These are phyloP conservation scores for Pollimyrus isidori DNA, from an alignment of 2,113 vertebrate genomes.

Conservation along the genomic window DNA sequence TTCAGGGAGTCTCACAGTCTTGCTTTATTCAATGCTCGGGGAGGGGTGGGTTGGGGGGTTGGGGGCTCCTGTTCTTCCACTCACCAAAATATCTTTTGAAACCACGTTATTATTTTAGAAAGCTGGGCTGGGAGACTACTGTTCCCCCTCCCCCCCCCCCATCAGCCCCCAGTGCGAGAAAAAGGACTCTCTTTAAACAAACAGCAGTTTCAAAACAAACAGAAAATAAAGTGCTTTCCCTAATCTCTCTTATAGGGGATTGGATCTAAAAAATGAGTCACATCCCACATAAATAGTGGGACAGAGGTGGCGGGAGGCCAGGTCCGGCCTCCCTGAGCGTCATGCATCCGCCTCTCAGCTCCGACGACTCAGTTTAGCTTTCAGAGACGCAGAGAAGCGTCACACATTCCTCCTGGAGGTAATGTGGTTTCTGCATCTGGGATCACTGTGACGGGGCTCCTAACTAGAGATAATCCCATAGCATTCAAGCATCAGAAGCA, in stretches of 20 bases:
- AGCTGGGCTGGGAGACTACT: neutral
- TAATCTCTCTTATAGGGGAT: neutral
- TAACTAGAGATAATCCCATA: neutral
- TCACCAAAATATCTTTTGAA: no score
- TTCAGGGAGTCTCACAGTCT: neutral
- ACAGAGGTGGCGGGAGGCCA: neutral
- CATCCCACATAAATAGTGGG: neutral
- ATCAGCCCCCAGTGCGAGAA: neutral
- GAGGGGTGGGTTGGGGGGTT: no score
- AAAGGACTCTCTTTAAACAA: conserved; percentile 16
- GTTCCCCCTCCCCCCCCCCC: neutral
- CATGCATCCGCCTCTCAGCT: neutral
- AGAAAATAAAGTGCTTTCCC: neutral
- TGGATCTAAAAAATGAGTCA: neutral
- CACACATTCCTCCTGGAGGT: neutral
- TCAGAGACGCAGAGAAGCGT: neutral
- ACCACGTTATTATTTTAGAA: conserved; percentile 9
- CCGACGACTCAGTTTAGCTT: neutral
- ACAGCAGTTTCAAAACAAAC: conserved; percentile 12
- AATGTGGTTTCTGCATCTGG: neutral
- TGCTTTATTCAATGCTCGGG: no score
- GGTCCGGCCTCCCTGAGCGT: neutral
- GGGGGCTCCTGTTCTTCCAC: no score
- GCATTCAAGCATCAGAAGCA: neutral
- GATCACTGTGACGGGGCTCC: neutral